Evolutionary conservation across 2,888 invertebrate species (phyloP).

Genomic region (Ametastegia equiseti): DNA sequence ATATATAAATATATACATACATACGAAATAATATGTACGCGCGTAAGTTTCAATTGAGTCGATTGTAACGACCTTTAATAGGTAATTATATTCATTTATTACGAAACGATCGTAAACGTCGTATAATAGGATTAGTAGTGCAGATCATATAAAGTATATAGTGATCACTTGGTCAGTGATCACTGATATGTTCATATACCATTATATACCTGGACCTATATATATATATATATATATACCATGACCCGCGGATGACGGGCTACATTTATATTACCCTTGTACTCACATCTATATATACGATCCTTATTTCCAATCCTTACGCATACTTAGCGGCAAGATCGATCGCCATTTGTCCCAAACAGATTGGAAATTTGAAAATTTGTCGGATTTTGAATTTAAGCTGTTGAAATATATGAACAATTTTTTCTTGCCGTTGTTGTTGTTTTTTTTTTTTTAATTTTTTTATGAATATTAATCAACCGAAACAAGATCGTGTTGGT

Average conservation of each 20-base stretch:
- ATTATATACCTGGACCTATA: background rate
- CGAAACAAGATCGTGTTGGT: no score
- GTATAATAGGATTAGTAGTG: conserved; percentile 4
- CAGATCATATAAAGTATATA: no score
- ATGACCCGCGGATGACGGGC: no score
- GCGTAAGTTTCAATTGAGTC: conserved; percentile 26
- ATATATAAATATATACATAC: background rate
- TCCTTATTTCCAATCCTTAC: background rate
- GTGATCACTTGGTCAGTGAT: background rate
- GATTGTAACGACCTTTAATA: conserved; percentile 20
- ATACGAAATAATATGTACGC: conserved; percentile 22
- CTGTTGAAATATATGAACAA: background rate
- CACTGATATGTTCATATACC: background rate
- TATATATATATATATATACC: no score
- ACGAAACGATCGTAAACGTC: background rate
- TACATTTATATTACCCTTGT: background rate
- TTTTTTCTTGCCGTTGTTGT: no score
- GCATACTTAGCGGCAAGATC: background rate
- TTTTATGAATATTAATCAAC: no score
- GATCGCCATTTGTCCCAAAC: background rate
- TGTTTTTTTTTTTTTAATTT: no score
- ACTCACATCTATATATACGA: background rate
- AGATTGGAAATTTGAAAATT: background rate
- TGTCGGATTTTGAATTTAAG: background rate
- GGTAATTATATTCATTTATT: conserved; percentile 22